Evolutionary conservation across 2,888 invertebrate genomes (phyloP).

Genomic region (Drosophila mercatorum): DNA sequence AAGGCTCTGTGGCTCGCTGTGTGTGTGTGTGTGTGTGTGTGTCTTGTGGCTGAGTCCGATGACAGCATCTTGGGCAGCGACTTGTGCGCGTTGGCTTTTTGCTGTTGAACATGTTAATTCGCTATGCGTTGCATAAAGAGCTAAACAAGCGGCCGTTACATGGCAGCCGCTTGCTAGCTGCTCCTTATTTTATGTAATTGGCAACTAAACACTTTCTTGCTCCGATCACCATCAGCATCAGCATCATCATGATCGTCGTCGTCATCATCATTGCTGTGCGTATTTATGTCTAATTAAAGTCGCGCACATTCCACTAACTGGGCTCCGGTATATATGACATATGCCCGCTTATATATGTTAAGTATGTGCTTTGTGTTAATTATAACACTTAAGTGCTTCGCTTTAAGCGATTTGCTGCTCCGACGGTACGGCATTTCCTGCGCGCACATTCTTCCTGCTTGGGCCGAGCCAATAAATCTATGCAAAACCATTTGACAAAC

Average conservation of each 20-base stretch:
- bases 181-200: conserved; percentile 82
- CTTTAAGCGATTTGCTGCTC: conserved; percentile 61
- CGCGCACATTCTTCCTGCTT: conserved; percentile 68
- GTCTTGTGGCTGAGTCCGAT: conserved; percentile 64
- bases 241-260: conserved; percentile 11
- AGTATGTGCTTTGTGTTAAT: conserved; percentile 74
- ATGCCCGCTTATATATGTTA: conserved; percentile 51
- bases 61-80: conserved; percentile 73
- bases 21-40: conserved; percentile 25
- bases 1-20: conserved; percentile 48
- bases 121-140: conserved; percentile 74
- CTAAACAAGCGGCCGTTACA: conserved; percentile 68
- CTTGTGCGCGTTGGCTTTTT: conserved; percentile 75
- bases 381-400: conserved; percentile 65
- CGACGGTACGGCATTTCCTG: conserved; percentile 69
- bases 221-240: conserved; percentile 42
- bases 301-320: conserved; percentile 60
- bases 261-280: conserved; percentile 22
- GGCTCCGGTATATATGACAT: conserved; percentile 8
- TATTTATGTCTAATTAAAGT: conserved; percentile 81
- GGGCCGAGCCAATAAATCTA: conserved; percentile 71
- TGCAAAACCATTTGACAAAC: conserved; percentile 77
- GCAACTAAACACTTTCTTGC: conserved; percentile 76
- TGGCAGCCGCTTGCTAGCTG: conserved; percentile 66
- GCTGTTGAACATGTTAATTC: conserved; percentile 78